phyloP scores from a whole-genome alignment of 2,797 vertebrate species.

The Falco berigora region DNA sequence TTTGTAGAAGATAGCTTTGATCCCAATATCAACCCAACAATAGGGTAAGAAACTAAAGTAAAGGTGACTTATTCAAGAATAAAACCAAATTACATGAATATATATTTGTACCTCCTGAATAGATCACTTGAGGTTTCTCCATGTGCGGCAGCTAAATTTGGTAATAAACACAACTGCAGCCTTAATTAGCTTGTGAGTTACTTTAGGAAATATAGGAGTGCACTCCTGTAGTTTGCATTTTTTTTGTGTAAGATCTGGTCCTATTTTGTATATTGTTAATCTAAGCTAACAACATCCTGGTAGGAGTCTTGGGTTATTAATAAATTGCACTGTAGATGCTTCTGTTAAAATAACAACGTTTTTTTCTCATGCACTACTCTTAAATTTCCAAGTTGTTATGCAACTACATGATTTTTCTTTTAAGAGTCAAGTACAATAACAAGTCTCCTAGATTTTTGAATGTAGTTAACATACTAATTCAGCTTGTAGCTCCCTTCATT shows the following conservation, averaged over 20 bases:
- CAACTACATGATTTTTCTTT: neutral
- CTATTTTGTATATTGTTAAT: neutral
- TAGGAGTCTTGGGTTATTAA: neutral
- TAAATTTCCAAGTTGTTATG: neutral
- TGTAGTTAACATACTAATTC: neutral
- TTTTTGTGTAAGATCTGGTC: neutral
- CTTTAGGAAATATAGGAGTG: neutral
- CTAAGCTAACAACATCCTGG: neutral
- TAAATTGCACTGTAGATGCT: neutral
- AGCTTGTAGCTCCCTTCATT: neutral
- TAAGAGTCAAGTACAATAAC: neutral
- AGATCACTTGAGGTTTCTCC: neutral
- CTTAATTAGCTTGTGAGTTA: neutral
- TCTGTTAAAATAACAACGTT: neutral
- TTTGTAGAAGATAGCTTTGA: constrained; percentile 99
- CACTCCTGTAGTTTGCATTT: neutral
- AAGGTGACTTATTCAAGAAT: neutral
- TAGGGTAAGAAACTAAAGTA: constrained; percentile 82
- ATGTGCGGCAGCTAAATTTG: neutral
- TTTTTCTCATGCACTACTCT: neutral
- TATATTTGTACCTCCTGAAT: neutral
- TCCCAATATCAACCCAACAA: constrained; percentile 97
- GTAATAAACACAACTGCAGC: neutral
- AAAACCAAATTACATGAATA: neutral
- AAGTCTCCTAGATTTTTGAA: neutral